Base-by-base conservation (phyloP, 2,797 vertebrate species). In the Adrianichthys oophorus region DNA sequence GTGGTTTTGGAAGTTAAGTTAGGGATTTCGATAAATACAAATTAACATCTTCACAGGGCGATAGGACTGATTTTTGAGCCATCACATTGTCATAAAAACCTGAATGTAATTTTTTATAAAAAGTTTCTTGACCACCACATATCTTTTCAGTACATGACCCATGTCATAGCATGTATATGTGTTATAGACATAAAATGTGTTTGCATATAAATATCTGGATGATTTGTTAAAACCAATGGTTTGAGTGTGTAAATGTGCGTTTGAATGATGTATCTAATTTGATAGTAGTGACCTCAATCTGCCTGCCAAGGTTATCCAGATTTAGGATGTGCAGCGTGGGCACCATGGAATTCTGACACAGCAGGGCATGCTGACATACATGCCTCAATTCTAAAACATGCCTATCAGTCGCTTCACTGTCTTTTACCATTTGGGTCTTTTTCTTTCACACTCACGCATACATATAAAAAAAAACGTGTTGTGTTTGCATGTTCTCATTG, bases 271-370 rank as follows among this genome's bases (percentile, higher is more conserved):
- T 80, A 92, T 90, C 79, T 74, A 80, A 86, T 90, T 79, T 90
- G 90, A 92, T 87, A 72, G 70, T 62, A 56, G 65, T 89, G 91
- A 89, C 90, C 91, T 82, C 84, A 92, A 90, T 92, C 88, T 92
- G 91, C 90, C 90, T 78, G 78, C 78, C 80, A 82, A 85, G 82
- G 86, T 91, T 89, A 90, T 79, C 79, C 76, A 76, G 78, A 73
- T 82, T 77, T 62, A 68, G 70, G 68, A 87, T 76, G 72, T 81
- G 64, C 66, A 68, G 71, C 72, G 58, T 77, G 74, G 74, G 78
- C 84, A 89, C 79, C 74, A 73, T 68, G 82, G 90, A 65, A 81
- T 83, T 87, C 87, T 87, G 82, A 90, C 85, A 85, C 82, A 85
- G 85, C 83, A 86, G 71, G 76, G 70, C 62, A 54, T 71, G 67